Evolutionary conservation across 1,140 invertebrate genomes (phyloP).

Genomic region (Trigoniulus corallinus): DNA sequence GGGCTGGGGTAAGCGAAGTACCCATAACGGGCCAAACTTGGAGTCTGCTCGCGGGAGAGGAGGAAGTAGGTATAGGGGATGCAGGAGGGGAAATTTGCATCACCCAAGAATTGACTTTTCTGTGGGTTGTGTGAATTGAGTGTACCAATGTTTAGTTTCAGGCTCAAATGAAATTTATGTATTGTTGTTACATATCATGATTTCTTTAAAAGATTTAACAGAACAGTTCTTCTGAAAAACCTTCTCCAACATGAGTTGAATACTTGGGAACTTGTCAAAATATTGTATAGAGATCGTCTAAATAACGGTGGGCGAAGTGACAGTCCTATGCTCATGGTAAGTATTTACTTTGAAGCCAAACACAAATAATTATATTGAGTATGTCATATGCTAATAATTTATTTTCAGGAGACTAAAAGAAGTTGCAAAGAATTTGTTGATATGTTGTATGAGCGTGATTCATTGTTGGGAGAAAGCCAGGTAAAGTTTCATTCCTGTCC

Average conservation of each 20-base stretch:
- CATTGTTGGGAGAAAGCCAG: conserved; percentile 41
- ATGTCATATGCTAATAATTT: too few species aligned
- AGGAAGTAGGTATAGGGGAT: too few species aligned
- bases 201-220: background rate
- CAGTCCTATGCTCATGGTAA: too few species aligned
- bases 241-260: background rate
- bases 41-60: too few species aligned
- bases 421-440: conserved; percentile 45
- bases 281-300: background rate
- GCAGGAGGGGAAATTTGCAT: too few species aligned
- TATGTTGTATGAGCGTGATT: conserved; percentile 42
- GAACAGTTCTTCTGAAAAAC: background rate
- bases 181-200: too few species aligned
- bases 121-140: too few species aligned
- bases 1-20: too few species aligned
- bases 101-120: too few species aligned
- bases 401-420: conserved; percentile 11
- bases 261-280: background rate
- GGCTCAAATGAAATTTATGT: background rate
- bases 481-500: conserved; percentile 15
- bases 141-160: background rate
- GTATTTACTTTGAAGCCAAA: too few species aligned
- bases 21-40: too few species aligned
- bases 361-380: too few species aligned
- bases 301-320: background rate